Evolutionary conservation across 2,113 vertebrate genomes (phyloP), one percentile per base, ranked within the genome.

Genomic region (Proteles cristata): DNA sequence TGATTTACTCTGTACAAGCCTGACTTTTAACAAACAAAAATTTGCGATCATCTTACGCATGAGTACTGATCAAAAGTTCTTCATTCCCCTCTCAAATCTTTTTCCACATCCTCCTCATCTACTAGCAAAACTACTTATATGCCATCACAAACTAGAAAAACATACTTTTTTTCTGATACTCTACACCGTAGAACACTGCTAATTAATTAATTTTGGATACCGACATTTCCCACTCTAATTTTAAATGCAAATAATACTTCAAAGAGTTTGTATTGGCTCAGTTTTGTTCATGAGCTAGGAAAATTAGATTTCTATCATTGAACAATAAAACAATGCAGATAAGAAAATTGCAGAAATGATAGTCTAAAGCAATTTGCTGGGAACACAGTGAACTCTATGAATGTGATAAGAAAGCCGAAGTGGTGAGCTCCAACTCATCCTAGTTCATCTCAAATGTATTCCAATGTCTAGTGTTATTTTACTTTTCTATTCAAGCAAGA

Each of bases 191-290:
- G 19, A 77, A 68, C 21, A 53, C 39, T 79, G 15, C 10, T 86
- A 43, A 53, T 53, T n/a, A 77, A 80, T 55, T 92, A 66, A 81
- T 74, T 90, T 90, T 76, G 31, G 16, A 48, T 28, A 7, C 35
- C 45, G 26, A 73, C 35, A 79, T 73, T 87, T 53, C 3, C 35
- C 14, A 43, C 45, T 81, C 50, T 93, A 90, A 92, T 63, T 86
- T 89, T 89, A 71, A 88, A 58, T 28, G 33, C 73, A 92, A 92
- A 92, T 50, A 94, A 88, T 77, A 5, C 16, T 86, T 92, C 17
- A 82, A 92, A 77, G 48, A 77, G 39, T 91, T 95, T 48, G 28
- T 83, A 17, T 26, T 80, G 84, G 2, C 19, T 93, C 68, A 68
- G 50, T 35, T 93, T 93, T 77, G 11, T 58, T 88, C 23, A 21